Percentiles rank a stretch among this genome's conserved stretches.
Conservation (phyloP, 2,888 invertebrate genomes). For the Homarus gammarus region DNA sequence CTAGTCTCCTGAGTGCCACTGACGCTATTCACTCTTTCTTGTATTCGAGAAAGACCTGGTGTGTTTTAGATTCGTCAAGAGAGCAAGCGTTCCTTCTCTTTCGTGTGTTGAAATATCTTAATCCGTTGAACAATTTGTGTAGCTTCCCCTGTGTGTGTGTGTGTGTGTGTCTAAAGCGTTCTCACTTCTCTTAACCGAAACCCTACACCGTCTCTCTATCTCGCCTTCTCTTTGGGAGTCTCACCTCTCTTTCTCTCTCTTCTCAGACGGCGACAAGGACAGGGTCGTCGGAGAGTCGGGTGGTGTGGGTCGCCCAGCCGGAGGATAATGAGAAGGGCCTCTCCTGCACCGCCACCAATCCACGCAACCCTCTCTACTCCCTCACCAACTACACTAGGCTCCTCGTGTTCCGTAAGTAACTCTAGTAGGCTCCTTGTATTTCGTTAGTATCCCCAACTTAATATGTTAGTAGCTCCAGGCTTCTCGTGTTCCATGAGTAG, state of each 20-base stretch:
- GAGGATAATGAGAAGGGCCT: slow-evolving; percentile 38
- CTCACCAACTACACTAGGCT: slow-evolving; percentile 58
- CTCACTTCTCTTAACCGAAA: neutral
- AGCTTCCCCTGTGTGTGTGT: too few relatives aligned
- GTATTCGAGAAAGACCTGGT: too few relatives aligned
- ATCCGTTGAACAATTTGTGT: too few relatives aligned
- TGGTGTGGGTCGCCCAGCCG: slow-evolving; percentile 47
- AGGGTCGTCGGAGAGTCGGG: slow-evolving; percentile 54
- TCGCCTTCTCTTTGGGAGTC: neutral
- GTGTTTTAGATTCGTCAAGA: too few relatives aligned
- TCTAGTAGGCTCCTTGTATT: neutral
- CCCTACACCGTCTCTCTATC: neutral
- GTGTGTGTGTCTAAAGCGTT: too few relatives aligned
- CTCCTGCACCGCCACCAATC: slow-evolving; percentile 64
- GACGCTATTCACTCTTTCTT: too few relatives aligned
- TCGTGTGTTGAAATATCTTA: too few relatives aligned
- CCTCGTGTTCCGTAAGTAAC: slow-evolving; percentile 21
- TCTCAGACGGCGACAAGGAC: slow-evolving; percentile 44
- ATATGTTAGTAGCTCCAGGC: neutral
- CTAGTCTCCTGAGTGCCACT: too few relatives aligned
- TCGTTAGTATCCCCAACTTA: slow-evolving; percentile 11
- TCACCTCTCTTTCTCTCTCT: slow-evolving; percentile 23
- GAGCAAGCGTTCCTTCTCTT: too few relatives aligned
- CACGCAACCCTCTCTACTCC: slow-evolving; percentile 44
- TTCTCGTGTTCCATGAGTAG: slow-evolving; percentile 17